Evolutionary conservation across 2,888 invertebrate genomes (phyloP), one percentile per base, ranked within the genome.

Genomic region (Romanomermis culicivorax): DNA sequence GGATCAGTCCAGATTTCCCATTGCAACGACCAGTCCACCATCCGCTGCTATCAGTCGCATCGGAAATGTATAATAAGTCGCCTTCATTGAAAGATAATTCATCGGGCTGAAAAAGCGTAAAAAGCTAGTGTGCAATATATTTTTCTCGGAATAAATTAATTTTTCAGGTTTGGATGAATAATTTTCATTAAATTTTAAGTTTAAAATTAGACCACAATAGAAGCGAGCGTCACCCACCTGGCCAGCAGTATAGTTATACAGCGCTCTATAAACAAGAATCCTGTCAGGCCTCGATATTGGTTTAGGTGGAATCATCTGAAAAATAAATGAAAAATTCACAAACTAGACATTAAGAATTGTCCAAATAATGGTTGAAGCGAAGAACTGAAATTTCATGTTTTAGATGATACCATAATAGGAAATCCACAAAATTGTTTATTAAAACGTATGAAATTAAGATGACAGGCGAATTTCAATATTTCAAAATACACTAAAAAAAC

Each of bases 51-150:
- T 71, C 70, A 20, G 58, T 58, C 42, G 60, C 59, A 29, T 65
- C 65, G 30, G 58, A 58, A 3, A 64, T 62, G 58, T 64, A 66
- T 24, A 68, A 61, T n/a, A 70, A 62, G 59, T 79, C 79, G 20
- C 78, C 79, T 68, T 79, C 79, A 55, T 76, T 75, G 66, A 80
- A 78, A 2, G 77, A 74, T 58, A 80, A 64, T 64, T 79, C 79
- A 68, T 78, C 77, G 25, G 68, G 65, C 76, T 77, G 61, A 43
- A 62, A 60, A 27, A 7, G n/a, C n/a, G 23, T 45, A 45, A 23
- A 23, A 45, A 45, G 47, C 7, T 7, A 45, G 23, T 36, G 47
- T 45, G 14, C 23, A 11, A 23, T 4, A 45, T 45, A n/a, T 45
- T 11, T 23, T 45, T 7, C 7, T 23, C 17, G 23, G n/a, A n/a